These are phyloP conservation scores for Cheilosia variabilis DNA, from an alignment of 2,888 invertebrate species.

Conservation along the genomic window DNA sequence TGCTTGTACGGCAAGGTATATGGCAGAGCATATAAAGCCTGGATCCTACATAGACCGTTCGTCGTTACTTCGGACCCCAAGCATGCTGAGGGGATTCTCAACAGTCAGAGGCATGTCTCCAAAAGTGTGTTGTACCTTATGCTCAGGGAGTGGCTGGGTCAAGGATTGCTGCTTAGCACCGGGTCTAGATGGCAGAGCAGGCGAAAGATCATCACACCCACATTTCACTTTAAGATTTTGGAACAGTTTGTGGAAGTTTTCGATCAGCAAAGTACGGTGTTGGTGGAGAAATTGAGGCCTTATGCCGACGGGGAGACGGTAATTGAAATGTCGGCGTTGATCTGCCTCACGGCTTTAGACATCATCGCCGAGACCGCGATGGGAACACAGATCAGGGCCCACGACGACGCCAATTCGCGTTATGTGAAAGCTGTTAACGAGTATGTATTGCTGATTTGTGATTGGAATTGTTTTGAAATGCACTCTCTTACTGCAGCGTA, in stretches of 20 bases:
- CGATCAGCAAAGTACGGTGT: conserved; percentile 86
- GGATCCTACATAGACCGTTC: conserved; percentile 74
- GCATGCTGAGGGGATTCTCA: conserved; percentile 79
- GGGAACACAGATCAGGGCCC: conserved; percentile 90
- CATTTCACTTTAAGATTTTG: conserved; percentile 91
- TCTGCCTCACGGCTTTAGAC: conserved; percentile 86
- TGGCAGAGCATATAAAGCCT: conserved; percentile 79
- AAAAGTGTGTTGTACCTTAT: conserved; percentile 80
- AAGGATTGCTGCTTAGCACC: conserved; percentile 80
- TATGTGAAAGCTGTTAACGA: conserved; percentile 89
- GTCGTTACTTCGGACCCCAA: conserved; percentile 79
- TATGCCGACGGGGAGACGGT: conserved; percentile 79
- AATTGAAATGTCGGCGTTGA: conserved; percentile 86
- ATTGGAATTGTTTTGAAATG: conserved; percentile 77
- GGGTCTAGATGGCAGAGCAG: conserved; percentile 87
- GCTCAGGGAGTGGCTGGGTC: conserved; percentile 80
- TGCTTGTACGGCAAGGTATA: conserved; percentile 76
- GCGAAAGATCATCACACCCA: conserved; percentile 90
- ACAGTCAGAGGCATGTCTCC: conserved; percentile 78
- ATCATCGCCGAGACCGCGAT: conserved; percentile 90
- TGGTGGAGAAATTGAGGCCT: conserved; percentile 85
- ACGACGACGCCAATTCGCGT: conserved; percentile 86
- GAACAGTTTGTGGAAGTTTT: conserved; percentile 89
- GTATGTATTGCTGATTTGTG: conserved; percentile 84
- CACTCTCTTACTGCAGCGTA: conserved; percentile 76